Evolutionary conservation across 92 coral and sea anemone species (phyloP).

Genomic region (Micromussa lordhowensis): DNA sequence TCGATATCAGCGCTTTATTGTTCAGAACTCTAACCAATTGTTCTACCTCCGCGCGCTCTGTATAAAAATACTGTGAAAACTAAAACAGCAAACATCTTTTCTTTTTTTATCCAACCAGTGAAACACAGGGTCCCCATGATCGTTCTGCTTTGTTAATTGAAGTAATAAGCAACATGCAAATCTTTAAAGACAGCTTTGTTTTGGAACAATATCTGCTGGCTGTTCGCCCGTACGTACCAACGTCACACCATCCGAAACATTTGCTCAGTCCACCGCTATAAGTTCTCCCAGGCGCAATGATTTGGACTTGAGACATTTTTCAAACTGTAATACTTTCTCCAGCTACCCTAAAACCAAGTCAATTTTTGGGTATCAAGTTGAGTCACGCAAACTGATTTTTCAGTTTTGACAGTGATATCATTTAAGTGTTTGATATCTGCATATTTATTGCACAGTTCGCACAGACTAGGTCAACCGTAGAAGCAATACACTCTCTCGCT

Average conservation of each 20-base stretch:
- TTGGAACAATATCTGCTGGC: too few relatives aligned
- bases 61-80: not conserved
- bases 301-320: not conserved
- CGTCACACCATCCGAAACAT: not conserved
- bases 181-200: not conserved
- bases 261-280: not conserved
- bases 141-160: not conserved
- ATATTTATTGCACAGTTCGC: not conserved
- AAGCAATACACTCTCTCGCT: not conserved
- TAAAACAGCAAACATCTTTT: not conserved
- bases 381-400: not conserved
- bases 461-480: not conserved
- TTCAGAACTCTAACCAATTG: too few relatives aligned
- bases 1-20: too few relatives aligned
- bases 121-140: not conserved
- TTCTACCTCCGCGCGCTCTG: too few relatives aligned
- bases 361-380: not conserved
- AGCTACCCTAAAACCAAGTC: not conserved
- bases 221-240: not conserved
- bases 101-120: not conserved
- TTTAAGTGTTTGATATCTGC: not conserved
- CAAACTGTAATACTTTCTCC: not conserved
- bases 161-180: not conserved
- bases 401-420: not conserved
- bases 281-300: not conserved